Evolutionary conservation across 2,113 vertebrate species (phyloP), one percentile per base, ranked within the genome.

Genomic region (Misgurnus anguillicaudatus): DNA sequence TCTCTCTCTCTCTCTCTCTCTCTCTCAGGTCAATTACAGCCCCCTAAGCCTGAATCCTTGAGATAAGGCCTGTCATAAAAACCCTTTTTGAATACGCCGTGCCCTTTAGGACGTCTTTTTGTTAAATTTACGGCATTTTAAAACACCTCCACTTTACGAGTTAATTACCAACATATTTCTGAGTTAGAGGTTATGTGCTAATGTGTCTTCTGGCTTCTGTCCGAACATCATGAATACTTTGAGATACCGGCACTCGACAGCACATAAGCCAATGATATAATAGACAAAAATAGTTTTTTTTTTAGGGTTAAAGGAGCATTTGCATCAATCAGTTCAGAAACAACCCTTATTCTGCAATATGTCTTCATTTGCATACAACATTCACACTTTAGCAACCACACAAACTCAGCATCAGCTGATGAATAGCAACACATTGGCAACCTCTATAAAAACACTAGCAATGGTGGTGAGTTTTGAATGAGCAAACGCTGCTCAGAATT

Each of bases 201-300:
- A 88, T 86, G 86, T 87, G 87, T 90, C 86, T 86, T 81, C 85
- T 89, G 88, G 87, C 87, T 88, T 87, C 88, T 86, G 81, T 88
- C 76, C 77, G 76, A 81, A 55, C 62, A 80, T 75, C 62, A 77
- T 41, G 86, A 89, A 60, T 6, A 82, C 80, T 51, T 41, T 17
- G 9, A 77, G 74, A 85, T 80, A 69, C 82, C 77, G 82, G 31
- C 77, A 48, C 58, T 47, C 45, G n/a, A 48, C 68, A 45, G 48
- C 16, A 57, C 17, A 57, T 64, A 31, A 71, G 68, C 51, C 72
- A 53, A 79, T 71, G 64, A 42, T 68, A 57, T 78, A 17, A 67
- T 36, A 51, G 13, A 48, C 1, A 16, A 41, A 36, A 24, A 36
- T 19, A 6, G 61, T 75, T 4, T 71, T 31, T 71, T 17, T 21